Evolutionary conservation across 2,888 invertebrate genomes (phyloP).

Genomic region (Drosophila gaucha): DNA sequence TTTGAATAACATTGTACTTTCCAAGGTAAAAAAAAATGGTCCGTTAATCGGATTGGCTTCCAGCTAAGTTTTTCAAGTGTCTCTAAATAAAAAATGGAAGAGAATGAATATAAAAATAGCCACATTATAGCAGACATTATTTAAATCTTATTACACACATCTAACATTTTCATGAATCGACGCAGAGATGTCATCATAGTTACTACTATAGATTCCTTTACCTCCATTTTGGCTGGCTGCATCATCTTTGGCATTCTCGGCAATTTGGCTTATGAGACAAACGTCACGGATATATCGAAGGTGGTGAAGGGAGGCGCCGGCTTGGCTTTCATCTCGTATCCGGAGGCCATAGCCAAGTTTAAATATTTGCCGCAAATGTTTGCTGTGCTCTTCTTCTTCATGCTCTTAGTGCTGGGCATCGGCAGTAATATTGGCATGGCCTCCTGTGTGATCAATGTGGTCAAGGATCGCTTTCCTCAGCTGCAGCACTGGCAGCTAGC

Average conservation of each 20-base stretch:
- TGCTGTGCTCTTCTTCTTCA: constrained; percentile 86
- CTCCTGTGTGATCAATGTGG: constrained; percentile 85
- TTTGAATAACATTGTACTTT: too few species aligned
- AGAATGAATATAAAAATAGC: too few species aligned
- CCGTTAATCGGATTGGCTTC: too few species aligned
- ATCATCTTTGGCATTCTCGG: constrained; percentile 94
- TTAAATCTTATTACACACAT: background rate
- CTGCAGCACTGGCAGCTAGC: constrained; percentile 86
- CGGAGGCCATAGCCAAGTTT: constrained; percentile 87
- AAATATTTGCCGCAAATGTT: constrained; percentile 86
- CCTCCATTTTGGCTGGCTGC: constrained; percentile 92
- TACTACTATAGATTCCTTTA: constrained; percentile 92
- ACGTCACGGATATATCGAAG: constrained; percentile 86
- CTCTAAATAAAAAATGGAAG: too few species aligned
- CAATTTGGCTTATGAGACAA: constrained; percentile 89
- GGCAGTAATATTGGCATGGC: constrained; percentile 86
- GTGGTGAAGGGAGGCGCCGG: constrained; percentile 91
- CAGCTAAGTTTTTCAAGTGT: too few species aligned
- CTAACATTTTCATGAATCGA: background rate
- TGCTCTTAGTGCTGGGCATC: constrained; percentile 86
- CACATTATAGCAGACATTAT: too few species aligned
- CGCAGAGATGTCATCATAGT: constrained; percentile 92
- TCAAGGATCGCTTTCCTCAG: constrained; percentile 85
- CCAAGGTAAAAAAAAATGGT: too few species aligned
- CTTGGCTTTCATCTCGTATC: constrained; percentile 91